Evolutionary conservation across 2,113 vertebrate genomes (phyloP).

Genomic region (Athene noctua): DNA sequence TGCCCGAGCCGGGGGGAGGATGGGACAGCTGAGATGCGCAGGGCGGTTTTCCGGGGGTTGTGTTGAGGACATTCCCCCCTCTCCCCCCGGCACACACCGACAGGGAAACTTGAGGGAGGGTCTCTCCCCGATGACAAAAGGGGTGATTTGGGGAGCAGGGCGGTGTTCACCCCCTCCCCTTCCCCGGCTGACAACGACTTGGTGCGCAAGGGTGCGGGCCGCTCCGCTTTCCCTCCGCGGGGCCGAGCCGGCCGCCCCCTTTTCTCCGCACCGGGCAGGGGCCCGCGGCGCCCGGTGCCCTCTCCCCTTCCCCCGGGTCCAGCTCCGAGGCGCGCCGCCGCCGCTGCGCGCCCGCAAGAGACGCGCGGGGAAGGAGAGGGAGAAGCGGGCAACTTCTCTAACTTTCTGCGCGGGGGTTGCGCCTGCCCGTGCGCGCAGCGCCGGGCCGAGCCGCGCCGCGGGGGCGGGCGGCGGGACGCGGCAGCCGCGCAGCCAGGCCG

Average conservation of each 20-base stretch:
- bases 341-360: not conserved
- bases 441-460: not conserved
- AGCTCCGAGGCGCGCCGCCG: no score
- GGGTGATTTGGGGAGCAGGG: not conserved
- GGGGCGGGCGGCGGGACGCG: not conserved
- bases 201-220: not conserved
- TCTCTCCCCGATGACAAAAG: not conserved
- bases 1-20: not conserved
- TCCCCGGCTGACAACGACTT: not conserved
- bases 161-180: not conserved
- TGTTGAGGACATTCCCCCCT: not conserved
- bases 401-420: slow-evolving; percentile 11
- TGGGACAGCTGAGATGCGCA: not conserved
- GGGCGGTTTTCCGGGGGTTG: not conserved
- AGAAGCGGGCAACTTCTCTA: not conserved
- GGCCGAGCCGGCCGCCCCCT: not conserved
- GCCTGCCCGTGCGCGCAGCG: not conserved
- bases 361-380: not conserved
- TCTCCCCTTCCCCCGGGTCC: not conserved
- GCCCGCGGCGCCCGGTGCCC: not conserved
- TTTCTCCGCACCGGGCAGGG: not conserved
- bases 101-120: not conserved
- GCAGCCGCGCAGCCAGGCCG: not conserved
- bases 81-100: not conserved
- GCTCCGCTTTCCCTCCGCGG: not conserved